Evolutionary conservation across 1,140 invertebrate genomes (phyloP).

Genomic region (Rhyacophila brunnea): DNA sequence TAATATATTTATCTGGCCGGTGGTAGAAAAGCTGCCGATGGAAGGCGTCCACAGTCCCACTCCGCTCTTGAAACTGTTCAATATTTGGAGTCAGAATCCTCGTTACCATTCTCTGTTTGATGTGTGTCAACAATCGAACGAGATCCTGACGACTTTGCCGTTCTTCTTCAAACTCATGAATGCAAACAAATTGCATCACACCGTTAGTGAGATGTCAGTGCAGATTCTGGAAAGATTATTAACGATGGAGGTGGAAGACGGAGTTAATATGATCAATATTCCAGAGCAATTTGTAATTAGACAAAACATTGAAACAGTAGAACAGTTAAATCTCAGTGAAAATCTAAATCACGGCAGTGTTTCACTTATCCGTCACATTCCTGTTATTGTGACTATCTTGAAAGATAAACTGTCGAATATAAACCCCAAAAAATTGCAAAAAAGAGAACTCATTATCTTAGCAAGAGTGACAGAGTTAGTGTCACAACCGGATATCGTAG

Average conservation of each 20-base stretch:
- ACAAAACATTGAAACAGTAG: constrained; percentile 35
- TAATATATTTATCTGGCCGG: constrained; percentile 77
- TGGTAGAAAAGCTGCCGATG: constrained; percentile 69
- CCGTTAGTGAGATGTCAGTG: constrained; percentile 70
- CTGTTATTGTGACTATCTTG: constrained; percentile 69
- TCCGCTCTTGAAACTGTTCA: constrained; percentile 74
- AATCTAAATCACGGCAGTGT: constrained; percentile 70
- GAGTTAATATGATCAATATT: constrained; percentile 42
- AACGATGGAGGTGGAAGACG: constrained; percentile 60
- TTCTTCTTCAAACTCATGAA: constrained; percentile 69
- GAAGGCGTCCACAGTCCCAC: constrained; percentile 85
- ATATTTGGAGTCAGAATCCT: constrained; percentile 73
- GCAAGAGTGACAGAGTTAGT: constrained; percentile 75
- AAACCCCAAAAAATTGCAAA: constrained; percentile 59
- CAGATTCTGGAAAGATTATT: constrained; percentile 80
- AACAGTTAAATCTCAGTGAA: constrained; percentile 40
- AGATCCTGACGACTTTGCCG: constrained; percentile 57
- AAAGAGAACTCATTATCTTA: constrained; percentile 75
- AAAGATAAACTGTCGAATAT: constrained; percentile 61
- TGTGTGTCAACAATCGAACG: constrained; percentile 55
- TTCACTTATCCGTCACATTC: constrained; percentile 72
- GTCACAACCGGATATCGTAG: constrained; percentile 62
- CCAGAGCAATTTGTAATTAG: constrained; percentile 42
- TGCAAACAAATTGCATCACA: constrained; percentile 62
- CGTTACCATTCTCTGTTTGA: constrained; percentile 72